Evolutionary conservation across 35 echinoderm and acorn worm species (phyloP), one percentile per base, ranked within the genome.

Genomic region (Ophiothrix spiculata): DNA sequence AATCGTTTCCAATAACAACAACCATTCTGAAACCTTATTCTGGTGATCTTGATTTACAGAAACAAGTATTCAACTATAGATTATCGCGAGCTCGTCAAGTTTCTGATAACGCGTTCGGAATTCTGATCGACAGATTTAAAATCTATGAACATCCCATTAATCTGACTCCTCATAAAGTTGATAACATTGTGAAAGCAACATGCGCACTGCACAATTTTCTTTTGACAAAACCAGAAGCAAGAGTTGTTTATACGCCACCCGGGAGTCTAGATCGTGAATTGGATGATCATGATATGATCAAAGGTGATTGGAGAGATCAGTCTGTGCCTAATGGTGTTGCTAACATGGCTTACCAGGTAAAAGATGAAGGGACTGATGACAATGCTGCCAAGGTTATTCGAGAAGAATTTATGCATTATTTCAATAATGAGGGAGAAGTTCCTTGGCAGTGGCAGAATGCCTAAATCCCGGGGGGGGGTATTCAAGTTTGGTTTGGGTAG

Each of bases 51-150:
- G 46, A 77, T 33, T 31, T 56, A 76, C 32, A 84, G 42, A n/a
- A 84, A 56, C 63, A 69, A 34, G 60, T 90, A 32, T 90, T 85
- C 88, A 90, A 90, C 41, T 85, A 90, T 56, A 76, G 84, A 38
- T 38, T 90, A 38, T 90, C 81, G 35, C 77, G 88, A 46, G 88
- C 81, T 41, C 84, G 81, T 39, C 56, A 82, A 37, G 74, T 84
- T 19, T 81, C 85, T 32, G 88, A 90, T 49, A 90, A 90, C 38
- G 73, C 88, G n/a, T 85, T 85, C 40, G 38, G 88, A 39, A 90
- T 90, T 45, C 88, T 90, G 37, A 75, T 82, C 23, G 85, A 84
- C 34, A 85, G 88, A 69, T 90, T 84, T 36, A 34, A 39, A 11
- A 74, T 86, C 31, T 41, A 76, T 56, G 32, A 31, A 31, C 23